These are phyloP conservation scores for Agrochola lota DNA, from an alignment of 2,888 invertebrate species.

Conservation along the genomic window DNA sequence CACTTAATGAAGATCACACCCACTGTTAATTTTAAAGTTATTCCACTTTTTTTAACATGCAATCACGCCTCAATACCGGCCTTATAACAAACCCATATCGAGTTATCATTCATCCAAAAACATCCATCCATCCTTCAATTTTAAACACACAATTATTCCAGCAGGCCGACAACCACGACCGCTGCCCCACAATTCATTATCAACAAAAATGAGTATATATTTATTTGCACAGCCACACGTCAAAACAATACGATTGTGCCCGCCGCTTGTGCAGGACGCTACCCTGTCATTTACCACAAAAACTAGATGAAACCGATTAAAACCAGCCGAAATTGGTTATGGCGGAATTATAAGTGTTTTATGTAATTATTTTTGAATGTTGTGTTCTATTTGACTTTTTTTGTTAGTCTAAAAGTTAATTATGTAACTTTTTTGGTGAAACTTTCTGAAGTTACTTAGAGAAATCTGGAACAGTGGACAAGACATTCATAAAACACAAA, in stretches of 20 bases:
- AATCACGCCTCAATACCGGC: too few relatives aligned
- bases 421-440: background rate
- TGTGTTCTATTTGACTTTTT: background rate
- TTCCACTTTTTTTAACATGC: too few relatives aligned
- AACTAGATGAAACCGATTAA: slow-evolving; percentile 87
- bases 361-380: slow-evolving; percentile 32
- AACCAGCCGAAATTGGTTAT: slow-evolving; percentile 67
- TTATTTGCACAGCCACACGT: slow-evolving; percentile 83
- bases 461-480: background rate
- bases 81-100: too few relatives aligned
- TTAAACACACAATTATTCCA: slow-evolving; percentile 23
- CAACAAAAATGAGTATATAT: slow-evolving; percentile 89
- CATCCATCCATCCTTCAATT: slow-evolving; percentile 12
- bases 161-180: slow-evolving; percentile 27
- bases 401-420: background rate
- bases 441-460: background rate
- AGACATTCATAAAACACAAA: background rate
- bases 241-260: slow-evolving; percentile 79
- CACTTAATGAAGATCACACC: too few relatives aligned
- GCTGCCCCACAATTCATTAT: slow-evolving; percentile 84
- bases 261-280: slow-evolving; percentile 64
- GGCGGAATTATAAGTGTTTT: slow-evolving; percentile 54
- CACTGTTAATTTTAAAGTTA: too few relatives aligned
- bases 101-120: background rate
- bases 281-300: slow-evolving; percentile 84